Evolutionary conservation across 2,888 invertebrate genomes (phyloP), one percentile per base, ranked within the genome.

Genomic region (Muschampia plurimacula): DNA sequence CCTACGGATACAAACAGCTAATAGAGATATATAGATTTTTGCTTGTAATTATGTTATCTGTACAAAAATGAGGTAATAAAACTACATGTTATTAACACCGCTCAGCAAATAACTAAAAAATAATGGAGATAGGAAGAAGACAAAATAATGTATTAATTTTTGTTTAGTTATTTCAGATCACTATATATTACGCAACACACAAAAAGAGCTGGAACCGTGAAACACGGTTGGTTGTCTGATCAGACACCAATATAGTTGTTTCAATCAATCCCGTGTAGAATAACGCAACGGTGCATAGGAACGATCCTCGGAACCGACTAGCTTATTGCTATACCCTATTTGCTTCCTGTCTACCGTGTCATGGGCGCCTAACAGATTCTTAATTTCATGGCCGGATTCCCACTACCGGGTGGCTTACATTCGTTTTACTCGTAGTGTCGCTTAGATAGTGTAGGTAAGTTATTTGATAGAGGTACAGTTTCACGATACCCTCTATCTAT

Each of bases 371-470:
- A 86, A 84, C 86, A 84, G 82, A 86, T 89, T 89, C 88, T 90
- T 91, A 91, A 91, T 91, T 90, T 92, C 90, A 91, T 86, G 90
- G 85, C 80, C 82, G 86, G 89, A 85, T 81, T 87, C 80, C 75
- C 75, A 72, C 55, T 55, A 55, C 55, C 9, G 71, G 59, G 71
- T 67, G 52, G 60, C 71, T 60, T 72, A 32, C 39, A 60, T 46
- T 44, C 66, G 71, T 39, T 72, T 72, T 66, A 22, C 32, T 32
- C 32, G 32, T 32, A 62, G 62, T 62, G 55, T 63, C 71, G 71
- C 65, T n/a, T 57, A 59, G 55, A 55, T 55, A 28, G 55, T 28
- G 6, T 2, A 39, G 2, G 5, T 55, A 15, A 15, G 52, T 52
- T 52, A 52, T 15, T 8, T 15, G 49, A 49, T 49, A 44, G 44